phyloP scores from a whole-genome alignment of 2,888 invertebrate genomes.

The Sialis lutaria region DNA sequence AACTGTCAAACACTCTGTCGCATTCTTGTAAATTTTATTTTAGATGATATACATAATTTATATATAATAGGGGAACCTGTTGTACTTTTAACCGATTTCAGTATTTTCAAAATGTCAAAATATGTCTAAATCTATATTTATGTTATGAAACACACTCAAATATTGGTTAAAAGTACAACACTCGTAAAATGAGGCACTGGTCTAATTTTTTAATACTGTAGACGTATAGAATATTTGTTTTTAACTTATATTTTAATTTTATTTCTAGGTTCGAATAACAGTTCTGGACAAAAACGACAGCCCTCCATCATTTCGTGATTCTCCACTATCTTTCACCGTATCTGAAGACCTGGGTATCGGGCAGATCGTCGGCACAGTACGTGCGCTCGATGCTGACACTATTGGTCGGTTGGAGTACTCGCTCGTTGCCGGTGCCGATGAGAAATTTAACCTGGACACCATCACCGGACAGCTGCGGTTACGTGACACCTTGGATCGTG shows the following conservation, averaged over 20 bases:
- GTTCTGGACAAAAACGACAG: slow-evolving; percentile 88
- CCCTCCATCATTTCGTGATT: slow-evolving; percentile 72
- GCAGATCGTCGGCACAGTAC: slow-evolving; percentile 56
- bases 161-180: too few species aligned
- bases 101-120: too few species aligned
- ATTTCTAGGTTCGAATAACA: slow-evolving; percentile 64
- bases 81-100: too few species aligned
- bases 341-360: slow-evolving; percentile 77
- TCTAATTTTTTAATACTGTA: too few species aligned
- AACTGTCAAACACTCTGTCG: too few species aligned
- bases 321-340: slow-evolving; percentile 53
- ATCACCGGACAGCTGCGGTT: slow-evolving; percentile 54
- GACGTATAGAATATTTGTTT: not conserved
- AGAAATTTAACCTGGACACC: slow-evolving; percentile 49
- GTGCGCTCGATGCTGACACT: slow-evolving; percentile 73
- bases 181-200: too few species aligned
- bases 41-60: too few species aligned
- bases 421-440: slow-evolving; percentile 43
- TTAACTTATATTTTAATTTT: slow-evolving; percentile 14
- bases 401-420: slow-evolving; percentile 61
- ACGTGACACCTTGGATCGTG: slow-evolving; percentile 67
- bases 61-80: too few species aligned
- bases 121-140: too few species aligned
- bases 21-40: too few species aligned
- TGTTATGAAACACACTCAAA: too few species aligned